phyloP scores from a whole-genome alignment of 2,888 invertebrate genomes.

The Epirrhoe alternata region DNA sequence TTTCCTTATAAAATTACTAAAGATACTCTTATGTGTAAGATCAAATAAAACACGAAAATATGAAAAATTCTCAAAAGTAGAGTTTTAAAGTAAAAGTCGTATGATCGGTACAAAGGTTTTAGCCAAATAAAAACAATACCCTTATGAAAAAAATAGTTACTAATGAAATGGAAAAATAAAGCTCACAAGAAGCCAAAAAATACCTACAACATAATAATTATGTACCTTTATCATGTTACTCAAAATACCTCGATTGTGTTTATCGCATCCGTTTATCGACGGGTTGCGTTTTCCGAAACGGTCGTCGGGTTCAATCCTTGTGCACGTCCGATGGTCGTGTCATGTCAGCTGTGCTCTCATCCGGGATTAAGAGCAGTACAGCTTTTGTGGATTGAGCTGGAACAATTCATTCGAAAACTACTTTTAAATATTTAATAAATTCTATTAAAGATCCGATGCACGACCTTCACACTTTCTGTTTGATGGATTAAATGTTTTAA shows the following conservation, averaged over 20 bases:
- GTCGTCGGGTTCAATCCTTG: slow-evolving; percentile 65
- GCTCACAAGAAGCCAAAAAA: slow-evolving; percentile 8
- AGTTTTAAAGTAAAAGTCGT: too few relatives aligned
- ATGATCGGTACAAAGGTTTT: too few relatives aligned
- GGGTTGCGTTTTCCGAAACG: slow-evolving; percentile 48
- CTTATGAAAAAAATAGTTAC: background rate
- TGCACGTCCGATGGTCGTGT: slow-evolving; percentile 50
- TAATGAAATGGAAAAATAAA: background rate
- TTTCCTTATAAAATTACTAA: too few relatives aligned
- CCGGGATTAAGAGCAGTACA: slow-evolving; percentile 37
- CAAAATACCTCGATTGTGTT: slow-evolving; percentile 39
- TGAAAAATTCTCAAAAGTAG: too few relatives aligned
- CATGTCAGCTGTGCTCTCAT: slow-evolving; percentile 38
- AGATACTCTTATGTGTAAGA: too few relatives aligned
- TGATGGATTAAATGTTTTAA: too few relatives aligned
- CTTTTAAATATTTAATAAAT: too few relatives aligned
- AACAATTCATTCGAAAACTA: background rate
- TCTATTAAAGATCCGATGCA: too few relatives aligned
- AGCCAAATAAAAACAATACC: background rate
- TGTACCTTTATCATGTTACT: slow-evolving; percentile 38
- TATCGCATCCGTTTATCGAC: slow-evolving; percentile 28
- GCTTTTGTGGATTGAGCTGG: slow-evolving; percentile 11
- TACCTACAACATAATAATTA: slow-evolving; percentile 10
- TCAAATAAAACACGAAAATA: too few relatives aligned
- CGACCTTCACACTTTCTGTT: too few relatives aligned